Evolutionary conservation across 2,113 vertebrate genomes (phyloP).

Genomic region (Chionodraco myersi): DNA sequence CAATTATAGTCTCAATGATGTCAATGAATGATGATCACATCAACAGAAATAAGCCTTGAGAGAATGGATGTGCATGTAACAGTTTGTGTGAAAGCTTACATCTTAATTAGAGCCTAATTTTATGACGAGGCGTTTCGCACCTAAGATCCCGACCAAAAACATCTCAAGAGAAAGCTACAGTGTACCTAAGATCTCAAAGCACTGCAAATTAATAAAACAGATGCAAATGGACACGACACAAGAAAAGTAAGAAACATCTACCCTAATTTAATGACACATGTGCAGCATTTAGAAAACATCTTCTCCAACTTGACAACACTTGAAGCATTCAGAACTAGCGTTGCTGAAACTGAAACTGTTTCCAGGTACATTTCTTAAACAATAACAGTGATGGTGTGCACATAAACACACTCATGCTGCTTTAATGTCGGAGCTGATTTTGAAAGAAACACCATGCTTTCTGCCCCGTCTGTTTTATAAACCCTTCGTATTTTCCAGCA

Average conservation of each 20-base stretch:
- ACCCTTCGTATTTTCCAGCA: conserved; percentile 35
- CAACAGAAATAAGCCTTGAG: not conserved
- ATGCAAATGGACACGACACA: not conserved
- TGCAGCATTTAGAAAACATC: not conserved
- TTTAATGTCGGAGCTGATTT: conserved; percentile 44
- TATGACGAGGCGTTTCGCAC: not conserved
- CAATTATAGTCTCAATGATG: conserved; percentile 37
- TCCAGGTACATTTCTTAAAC: not conserved
- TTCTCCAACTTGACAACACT: no score
- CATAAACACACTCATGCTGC: conserved; percentile 14
- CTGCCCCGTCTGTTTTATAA: conserved; percentile 49
- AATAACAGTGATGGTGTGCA: conserved; percentile 33
- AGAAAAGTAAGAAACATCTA: not conserved
- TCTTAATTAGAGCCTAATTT: conserved; percentile 14
- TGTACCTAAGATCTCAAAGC: no score
- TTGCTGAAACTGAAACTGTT: no score
- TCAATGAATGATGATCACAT: conserved; percentile 13
- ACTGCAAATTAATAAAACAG: no score
- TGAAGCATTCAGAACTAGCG: no score
- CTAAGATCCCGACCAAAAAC: no score
- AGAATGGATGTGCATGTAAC: not conserved
- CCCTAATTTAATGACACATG: not conserved
- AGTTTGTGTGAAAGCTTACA: conserved; percentile 4
- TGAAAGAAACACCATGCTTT: conserved; percentile 56
- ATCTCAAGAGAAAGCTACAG: no score